These are phyloP conservation scores for Cyprinodon brontotheroides DNA, from an alignment of 2,113 vertebrate genomes.

Conservation along the genomic window DNA sequence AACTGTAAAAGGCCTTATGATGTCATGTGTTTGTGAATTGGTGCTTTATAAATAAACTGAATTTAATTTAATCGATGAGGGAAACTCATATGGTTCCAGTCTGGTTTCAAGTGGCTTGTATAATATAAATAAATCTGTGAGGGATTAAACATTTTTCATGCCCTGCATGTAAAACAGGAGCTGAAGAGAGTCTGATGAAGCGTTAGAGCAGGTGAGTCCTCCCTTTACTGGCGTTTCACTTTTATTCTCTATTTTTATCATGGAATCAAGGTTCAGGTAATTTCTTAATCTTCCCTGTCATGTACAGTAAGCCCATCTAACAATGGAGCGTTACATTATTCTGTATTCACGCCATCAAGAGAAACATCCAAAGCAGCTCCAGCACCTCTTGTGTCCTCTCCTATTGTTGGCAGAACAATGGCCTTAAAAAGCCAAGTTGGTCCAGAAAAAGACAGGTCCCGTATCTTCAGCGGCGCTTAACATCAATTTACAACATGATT, in stretches of 20 bases:
- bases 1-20: too few relatives aligned
- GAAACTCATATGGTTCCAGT: too few relatives aligned
- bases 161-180: not conserved
- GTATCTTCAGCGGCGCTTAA: slow-evolving; percentile 63
- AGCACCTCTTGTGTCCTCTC: slow-evolving; percentile 33
- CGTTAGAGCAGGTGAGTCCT: not conserved
- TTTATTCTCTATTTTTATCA: slow-evolving; percentile 63
- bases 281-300: slow-evolving; percentile 66
- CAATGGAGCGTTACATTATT: slow-evolving; percentile 65
- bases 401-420: slow-evolving; percentile 76
- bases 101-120: too few relatives aligned
- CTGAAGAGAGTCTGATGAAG: not conserved
- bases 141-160: too few relatives aligned
- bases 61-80: too few relatives aligned
- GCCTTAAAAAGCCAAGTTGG: slow-evolving; percentile 60
- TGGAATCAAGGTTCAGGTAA: slow-evolving; percentile 35
- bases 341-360: slow-evolving; percentile 50
- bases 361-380: slow-evolving; percentile 59
- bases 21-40: too few relatives aligned
- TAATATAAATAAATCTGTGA: too few relatives aligned
- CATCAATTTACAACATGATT: slow-evolving; percentile 79
- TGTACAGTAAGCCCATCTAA: slow-evolving; percentile 69
- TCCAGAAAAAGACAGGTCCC: slow-evolving; percentile 25
- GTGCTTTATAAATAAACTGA: too few relatives aligned
- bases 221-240: slow-evolving; percentile 41